Evolutionary conservation across 2,888 invertebrate species (phyloP).

Genomic region (Zeuzera pyrina): DNA sequence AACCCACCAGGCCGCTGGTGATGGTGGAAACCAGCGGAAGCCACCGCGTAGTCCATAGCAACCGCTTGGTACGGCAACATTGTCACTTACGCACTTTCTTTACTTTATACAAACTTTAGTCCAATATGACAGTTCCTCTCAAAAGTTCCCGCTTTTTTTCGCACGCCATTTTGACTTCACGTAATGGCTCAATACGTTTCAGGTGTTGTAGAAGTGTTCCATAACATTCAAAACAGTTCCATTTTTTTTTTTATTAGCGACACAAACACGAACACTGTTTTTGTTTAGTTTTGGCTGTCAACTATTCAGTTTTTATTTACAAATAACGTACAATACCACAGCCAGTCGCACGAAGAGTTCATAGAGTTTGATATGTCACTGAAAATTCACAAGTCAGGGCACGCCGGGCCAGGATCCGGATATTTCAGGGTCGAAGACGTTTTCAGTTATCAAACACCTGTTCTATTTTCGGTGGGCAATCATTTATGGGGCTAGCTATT

Average conservation of each 20-base stretch:
- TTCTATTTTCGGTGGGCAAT: slow-evolving; percentile 58
- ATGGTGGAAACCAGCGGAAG: slow-evolving; percentile 66
- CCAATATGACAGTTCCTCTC: slow-evolving; percentile 25
- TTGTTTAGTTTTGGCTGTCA: slow-evolving; percentile 6
- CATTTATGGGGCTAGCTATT: slow-evolving; percentile 61
- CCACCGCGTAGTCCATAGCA: slow-evolving; percentile 88
- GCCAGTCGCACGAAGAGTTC: too few relatives aligned
- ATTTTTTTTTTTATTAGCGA: slow-evolving; percentile 25
- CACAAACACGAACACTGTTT: slow-evolving; percentile 19
- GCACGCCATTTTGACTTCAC: slow-evolving; percentile 32
- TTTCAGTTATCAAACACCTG: slow-evolving; percentile 59
- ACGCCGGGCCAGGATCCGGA: slow-evolving; percentile 14
- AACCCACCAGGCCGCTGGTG: slow-evolving; percentile 68
- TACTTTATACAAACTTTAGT: slow-evolving; percentile 21
- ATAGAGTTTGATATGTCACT: slow-evolving; percentile 5
- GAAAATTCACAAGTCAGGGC: slow-evolving; percentile 21
- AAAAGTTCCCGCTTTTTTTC: slow-evolving; percentile 32
- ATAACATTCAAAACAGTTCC: slow-evolving; percentile 30
- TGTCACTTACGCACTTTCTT: slow-evolving; percentile 27
- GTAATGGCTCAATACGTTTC: slow-evolving; percentile 18
- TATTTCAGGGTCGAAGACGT: slow-evolving; percentile 30
- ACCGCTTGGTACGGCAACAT: slow-evolving; percentile 93
- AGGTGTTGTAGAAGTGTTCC: slow-evolving; percentile 1
- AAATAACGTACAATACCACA: too few relatives aligned
- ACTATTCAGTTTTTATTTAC: slow-evolving; percentile 1